Conservation (phyloP, 1,140 invertebrate species). For the Sycophila sp. region DNA sequence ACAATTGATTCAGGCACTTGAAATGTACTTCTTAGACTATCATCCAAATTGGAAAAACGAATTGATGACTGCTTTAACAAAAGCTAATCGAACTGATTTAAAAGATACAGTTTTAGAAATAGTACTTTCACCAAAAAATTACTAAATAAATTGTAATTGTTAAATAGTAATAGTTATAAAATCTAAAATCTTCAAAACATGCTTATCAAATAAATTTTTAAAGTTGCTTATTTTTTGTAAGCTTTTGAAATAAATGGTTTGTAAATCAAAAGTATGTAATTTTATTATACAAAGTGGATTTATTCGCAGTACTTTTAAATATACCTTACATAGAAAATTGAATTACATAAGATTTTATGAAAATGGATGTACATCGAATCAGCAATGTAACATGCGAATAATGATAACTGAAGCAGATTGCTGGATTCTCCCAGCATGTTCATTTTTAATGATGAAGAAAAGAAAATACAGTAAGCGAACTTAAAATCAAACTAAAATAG, state of each 20-base stretch:
- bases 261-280: background rate
- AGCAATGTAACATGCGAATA: slow-evolving; percentile 33
- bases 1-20: slow-evolving; percentile 53
- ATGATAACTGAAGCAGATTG: slow-evolving; percentile 16
- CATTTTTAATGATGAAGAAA: slow-evolving; percentile 23
- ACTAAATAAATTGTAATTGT: slow-evolving; percentile 14
- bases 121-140: slow-evolving; percentile 24
- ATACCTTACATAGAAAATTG: slow-evolving; percentile 45
- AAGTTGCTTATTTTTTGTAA: slow-evolving; percentile 12
- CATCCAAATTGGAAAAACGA: slow-evolving; percentile 48
- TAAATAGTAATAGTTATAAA: slow-evolving; percentile 13
- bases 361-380: slow-evolving; percentile 34
- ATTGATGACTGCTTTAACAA: slow-evolving; percentile 52
- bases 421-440: too few relatives aligned
- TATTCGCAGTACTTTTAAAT: slow-evolving; percentile 39
- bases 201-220: slow-evolving; percentile 4
- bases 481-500: slow-evolving; percentile 37
- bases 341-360: slow-evolving; percentile 36
- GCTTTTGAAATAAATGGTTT: too few relatives aligned
- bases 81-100: slow-evolving; percentile 53
- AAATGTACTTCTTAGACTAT: slow-evolving; percentile 46
- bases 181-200: background rate
- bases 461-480: slow-evolving; percentile 21
- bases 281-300: slow-evolving; percentile 34
- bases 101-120: slow-evolving; percentile 51